Percentiles rank a stretch among this genome's conserved stretches.
These are phyloP conservation scores for Andrena hattorfiana DNA, from an alignment of 2,888 invertebrate genomes.

Conservation along the genomic window DNA sequence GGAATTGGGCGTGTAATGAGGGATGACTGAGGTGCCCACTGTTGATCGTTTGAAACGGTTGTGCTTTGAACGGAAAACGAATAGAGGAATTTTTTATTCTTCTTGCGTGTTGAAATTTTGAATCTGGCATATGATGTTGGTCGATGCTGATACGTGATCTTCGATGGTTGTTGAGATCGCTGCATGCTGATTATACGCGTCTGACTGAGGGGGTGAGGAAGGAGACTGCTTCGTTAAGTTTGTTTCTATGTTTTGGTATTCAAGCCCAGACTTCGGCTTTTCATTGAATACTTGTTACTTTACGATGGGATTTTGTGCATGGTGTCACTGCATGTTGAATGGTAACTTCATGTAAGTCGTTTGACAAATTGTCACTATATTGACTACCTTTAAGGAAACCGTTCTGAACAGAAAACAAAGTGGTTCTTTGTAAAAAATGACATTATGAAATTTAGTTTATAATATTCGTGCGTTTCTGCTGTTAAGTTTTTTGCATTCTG, in stretches of 20 bases:
- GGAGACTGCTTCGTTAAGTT: not conserved
- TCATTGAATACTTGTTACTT: not conserved
- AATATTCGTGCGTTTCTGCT: too few species aligned
- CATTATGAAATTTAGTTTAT: too few species aligned
- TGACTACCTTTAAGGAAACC: not conserved
- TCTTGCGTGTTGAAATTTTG: not conserved
- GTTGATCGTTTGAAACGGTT: not conserved
- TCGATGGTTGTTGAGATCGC: not conserved
- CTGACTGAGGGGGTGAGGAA: not conserved
- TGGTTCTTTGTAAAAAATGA: too few species aligned
- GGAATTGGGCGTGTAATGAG: not conserved
- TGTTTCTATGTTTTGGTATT: not conserved
- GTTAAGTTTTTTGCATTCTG: too few species aligned
- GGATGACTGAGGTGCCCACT: not conserved
- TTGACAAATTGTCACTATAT: not conserved
- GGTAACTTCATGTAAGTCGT: conserved; percentile 17
- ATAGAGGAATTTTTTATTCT: not conserved
- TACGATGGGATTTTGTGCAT: not conserved
- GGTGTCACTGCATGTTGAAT: conserved; percentile 7
- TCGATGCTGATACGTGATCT: not conserved
- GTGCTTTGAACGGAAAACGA: not conserved
- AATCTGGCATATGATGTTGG: not conserved
- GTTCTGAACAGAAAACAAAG: too few species aligned
- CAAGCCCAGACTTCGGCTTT: not conserved
- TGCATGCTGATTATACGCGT: conserved; percentile 1